Percentiles rank a stretch among this genome's conserved stretches.
Conservation (phyloP, 2,797 vertebrate species). For the Halcyon badia region DNA sequence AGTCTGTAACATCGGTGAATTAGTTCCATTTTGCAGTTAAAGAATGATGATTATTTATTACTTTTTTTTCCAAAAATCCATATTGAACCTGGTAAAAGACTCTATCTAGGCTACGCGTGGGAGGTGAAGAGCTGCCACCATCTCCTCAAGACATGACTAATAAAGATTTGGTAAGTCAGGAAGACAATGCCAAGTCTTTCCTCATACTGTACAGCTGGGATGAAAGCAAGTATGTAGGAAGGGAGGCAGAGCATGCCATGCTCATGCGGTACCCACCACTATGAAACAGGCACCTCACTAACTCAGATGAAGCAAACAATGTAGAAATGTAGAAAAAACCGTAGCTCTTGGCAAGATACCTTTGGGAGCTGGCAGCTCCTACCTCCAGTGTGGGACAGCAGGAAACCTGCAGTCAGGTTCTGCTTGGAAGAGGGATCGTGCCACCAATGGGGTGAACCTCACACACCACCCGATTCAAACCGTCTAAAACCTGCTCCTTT, state of each 20-base stretch:
- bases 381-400: neutral
- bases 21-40: conserved; percentile 40
- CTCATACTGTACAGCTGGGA: conserved; percentile 43
- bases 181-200: conserved; percentile 70
- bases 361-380: neutral
- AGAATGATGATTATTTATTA: neutral
- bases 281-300: neutral
- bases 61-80: neutral
- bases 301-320: neutral
- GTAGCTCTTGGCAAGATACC: neutral
- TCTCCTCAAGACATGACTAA: conserved; percentile 71
- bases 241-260: neutral
- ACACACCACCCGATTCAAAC: neutral
- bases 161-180: conserved; percentile 63
- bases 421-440: neutral
- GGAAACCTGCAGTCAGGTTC: neutral
- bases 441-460: neutral
- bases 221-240: conserved; percentile 59
- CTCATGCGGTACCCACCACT: neutral
- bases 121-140: conserved; percentile 64
- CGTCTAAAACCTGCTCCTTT: neutral
- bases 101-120: conserved; percentile 48
- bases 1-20: conserved; percentile 31
- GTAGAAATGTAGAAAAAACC: neutral
- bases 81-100: conserved; percentile 13